A percentile compares a stretch with the other conserved stretches of the same genome.
phyloP scores from a whole-genome alignment of 2,797 vertebrate genomes.

The Antennarius maculatus region DNA sequence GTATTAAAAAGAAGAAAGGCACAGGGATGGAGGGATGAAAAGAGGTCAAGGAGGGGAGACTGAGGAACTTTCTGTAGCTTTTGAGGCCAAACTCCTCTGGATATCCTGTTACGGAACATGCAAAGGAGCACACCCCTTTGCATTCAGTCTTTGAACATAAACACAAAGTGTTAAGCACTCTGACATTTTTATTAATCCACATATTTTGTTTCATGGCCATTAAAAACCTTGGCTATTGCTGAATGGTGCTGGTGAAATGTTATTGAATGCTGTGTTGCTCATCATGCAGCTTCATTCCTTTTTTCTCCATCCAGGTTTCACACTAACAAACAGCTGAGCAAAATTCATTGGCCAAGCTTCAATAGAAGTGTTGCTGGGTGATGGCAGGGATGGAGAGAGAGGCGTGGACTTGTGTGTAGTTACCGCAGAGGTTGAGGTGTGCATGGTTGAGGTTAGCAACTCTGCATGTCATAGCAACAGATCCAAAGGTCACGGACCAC shows the following conservation, averaged over 20 bases:
- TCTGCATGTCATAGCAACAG: conserved; percentile 66
- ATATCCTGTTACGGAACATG: conserved; percentile 52
- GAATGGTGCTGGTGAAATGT: not conserved
- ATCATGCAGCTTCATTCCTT: conserved; percentile 9
- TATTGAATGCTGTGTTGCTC: conserved; percentile 15
- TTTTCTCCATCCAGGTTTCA: not conserved
- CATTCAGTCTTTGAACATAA: conserved; percentile 44
- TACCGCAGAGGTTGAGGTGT: conserved; percentile 49
- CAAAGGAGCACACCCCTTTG: conserved; percentile 36
- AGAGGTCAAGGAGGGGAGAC: conserved; percentile 67
- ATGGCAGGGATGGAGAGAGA: conserved; percentile 28
- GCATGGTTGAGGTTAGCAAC: conserved; percentile 50
- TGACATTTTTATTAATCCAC: not conserved
- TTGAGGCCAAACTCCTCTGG: conserved; percentile 60
- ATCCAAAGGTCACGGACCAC: conserved; percentile 77
- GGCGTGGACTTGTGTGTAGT: conserved; percentile 25
- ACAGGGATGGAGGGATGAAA: conserved; percentile 71
- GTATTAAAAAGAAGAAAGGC: conserved; percentile 75
- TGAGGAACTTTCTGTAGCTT: conserved; percentile 61
- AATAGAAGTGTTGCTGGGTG: conserved; percentile 40
- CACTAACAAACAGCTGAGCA: conserved; percentile 26
- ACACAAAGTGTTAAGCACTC: conserved; percentile 8
- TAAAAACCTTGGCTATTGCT: not conserved
- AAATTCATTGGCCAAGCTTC: conserved; percentile 33
- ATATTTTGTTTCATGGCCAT: not conserved